Percentiles rank a stretch among this genome's conserved stretches.
phyloP scores from a whole-genome alignment of 2,113 vertebrate genomes.

The Alethe castanea region DNA sequence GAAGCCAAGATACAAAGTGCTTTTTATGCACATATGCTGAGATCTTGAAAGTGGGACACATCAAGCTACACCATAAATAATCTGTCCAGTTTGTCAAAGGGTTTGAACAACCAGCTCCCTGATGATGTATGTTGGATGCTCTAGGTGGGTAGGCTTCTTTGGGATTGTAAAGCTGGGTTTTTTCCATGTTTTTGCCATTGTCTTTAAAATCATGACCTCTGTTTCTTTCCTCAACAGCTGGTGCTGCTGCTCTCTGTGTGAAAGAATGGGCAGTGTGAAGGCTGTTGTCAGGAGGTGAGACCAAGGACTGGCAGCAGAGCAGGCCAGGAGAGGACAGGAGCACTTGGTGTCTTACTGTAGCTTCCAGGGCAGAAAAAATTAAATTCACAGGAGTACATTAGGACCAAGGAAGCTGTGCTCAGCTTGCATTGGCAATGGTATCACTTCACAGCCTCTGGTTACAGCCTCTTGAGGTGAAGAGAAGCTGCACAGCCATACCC shows the following conservation, averaged over 20 bases:
- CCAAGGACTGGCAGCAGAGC: background rate
- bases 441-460: constrained; percentile 24
- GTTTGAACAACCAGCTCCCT: background rate
- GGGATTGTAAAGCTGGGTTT: background rate
- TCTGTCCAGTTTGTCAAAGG: background rate
- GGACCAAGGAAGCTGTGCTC: background rate
- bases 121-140: background rate
- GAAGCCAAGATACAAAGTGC: background rate
- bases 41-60: background rate
- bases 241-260: background rate
- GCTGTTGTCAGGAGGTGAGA: background rate
- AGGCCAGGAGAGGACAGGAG: background rate
- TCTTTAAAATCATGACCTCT: background rate
- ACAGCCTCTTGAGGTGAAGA: background rate
- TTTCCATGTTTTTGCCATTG: background rate
- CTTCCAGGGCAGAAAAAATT: background rate
- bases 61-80: background rate
- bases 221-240: background rate
- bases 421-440: background rate
- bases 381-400: background rate
- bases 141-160: background rate
- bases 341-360: background rate
- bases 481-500: background rate
- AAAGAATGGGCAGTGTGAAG: background rate
- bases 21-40: background rate